Percentiles rank a stretch among this genome's conserved stretches.
phyloP scores from a whole-genome alignment of 2,113 vertebrate species.

The Aleadryas rufinucha region DNA sequence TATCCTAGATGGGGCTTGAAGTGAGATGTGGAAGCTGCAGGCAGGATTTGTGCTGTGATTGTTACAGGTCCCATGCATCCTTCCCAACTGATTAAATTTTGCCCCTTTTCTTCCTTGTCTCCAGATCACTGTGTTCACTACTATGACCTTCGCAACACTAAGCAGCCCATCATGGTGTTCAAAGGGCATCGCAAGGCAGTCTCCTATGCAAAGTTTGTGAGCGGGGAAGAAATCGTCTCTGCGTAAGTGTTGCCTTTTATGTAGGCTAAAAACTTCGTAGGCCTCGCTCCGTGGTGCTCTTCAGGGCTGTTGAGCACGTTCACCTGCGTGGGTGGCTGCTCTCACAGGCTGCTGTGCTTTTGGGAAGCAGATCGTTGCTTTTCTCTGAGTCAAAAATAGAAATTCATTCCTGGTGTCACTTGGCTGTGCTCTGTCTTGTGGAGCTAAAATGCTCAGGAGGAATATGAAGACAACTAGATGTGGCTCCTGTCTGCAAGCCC shows the following conservation, averaged over 20 bases:
- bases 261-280: not conserved
- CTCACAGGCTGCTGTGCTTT: not conserved
- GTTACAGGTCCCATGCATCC: not conserved
- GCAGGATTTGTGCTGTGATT: not conserved
- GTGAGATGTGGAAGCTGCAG: not conserved
- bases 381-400: not conserved
- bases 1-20: not conserved
- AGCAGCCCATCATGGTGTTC: constrained; percentile 99
- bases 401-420: not conserved
- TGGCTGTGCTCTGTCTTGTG: not conserved
- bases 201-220: constrained; percentile 98
- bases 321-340: not conserved
- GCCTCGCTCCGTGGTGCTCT: not conserved
- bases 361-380: not conserved
- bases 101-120: not conserved
- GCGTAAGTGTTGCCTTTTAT: constrained; percentile 83
- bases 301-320: not conserved
- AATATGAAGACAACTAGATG: not conserved
- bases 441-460: not conserved
- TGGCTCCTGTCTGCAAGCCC: not conserved
- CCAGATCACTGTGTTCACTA: constrained; percentile 99
- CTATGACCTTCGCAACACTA: constrained; percentile 98
- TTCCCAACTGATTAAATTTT: not conserved
- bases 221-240: constrained; percentile 97
- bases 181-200: constrained; percentile 98